Evolutionary conservation across 2,797 vertebrate genomes (phyloP).

Genomic region (Lemur catta): DNA sequence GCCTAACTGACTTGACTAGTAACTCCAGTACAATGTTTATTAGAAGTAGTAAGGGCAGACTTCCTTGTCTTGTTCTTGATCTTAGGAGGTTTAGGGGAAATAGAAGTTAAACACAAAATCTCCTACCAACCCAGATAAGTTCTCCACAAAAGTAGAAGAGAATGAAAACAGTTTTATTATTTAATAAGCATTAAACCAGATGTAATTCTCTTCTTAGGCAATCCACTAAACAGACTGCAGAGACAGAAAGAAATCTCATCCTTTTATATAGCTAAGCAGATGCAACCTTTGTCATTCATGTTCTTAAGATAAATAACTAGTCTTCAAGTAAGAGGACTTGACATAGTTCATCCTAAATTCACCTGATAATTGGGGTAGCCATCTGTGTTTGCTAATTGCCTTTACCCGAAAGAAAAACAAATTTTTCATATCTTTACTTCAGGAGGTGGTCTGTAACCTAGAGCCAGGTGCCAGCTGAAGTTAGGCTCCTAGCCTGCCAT

Average conservation of each 20-base stretch:
- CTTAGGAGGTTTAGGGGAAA: neutral
- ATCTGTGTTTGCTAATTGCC: neutral
- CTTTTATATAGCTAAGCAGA: neutral
- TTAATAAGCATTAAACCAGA: neutral
- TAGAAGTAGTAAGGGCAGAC: neutral
- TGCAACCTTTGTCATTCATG: neutral
- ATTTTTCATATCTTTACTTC: neutral
- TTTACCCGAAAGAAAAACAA: neutral
- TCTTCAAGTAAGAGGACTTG: neutral
- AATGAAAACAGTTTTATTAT: neutral
- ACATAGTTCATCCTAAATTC: neutral
- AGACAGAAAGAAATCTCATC: neutral
- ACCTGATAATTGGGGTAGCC: neutral
- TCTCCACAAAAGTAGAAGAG: neutral
- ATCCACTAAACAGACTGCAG: neutral
- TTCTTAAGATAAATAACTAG: neutral
- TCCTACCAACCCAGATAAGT: neutral
- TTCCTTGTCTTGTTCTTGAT: neutral
- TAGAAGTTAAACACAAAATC: neutral
- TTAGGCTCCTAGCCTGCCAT: neutral
- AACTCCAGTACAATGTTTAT: neutral
- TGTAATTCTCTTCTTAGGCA: neutral
- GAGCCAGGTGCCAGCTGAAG: neutral
- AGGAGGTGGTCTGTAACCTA: neutral
- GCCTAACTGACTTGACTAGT: neutral